These are phyloP conservation scores for Poeciliopsis turneri DNA, from an alignment of 2,797 vertebrate genomes.

Conservation along the genomic window DNA sequence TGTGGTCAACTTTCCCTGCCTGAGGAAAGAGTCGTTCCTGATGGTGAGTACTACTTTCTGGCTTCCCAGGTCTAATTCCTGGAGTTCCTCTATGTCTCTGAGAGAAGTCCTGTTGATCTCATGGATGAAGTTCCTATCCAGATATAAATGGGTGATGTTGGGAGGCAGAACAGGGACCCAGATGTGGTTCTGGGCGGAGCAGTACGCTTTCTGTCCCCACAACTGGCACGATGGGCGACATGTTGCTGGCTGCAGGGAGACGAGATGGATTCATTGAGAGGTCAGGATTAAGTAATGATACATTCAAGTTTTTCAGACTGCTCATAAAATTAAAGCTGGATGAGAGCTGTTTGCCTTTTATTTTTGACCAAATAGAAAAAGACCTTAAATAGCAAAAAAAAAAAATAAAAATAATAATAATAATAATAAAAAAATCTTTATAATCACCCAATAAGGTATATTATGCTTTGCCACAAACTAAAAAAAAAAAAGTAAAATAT, in stretches of 20 bases:
- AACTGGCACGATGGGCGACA: slow-evolving; percentile 65
- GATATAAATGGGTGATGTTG: slow-evolving; percentile 71
- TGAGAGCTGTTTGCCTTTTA: too few species aligned
- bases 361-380: not conserved
- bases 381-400: not conserved
- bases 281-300: not conserved
- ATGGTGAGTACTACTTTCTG: slow-evolving; percentile 76
- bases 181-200: slow-evolving; percentile 49
- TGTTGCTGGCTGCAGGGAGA: slow-evolving; percentile 42
- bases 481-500: too few species aligned
- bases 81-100: slow-evolving; percentile 70
- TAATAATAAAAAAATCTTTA: not conserved
- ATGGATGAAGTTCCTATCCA: slow-evolving; percentile 80
- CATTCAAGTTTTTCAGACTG: not conserved
- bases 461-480: not conserved
- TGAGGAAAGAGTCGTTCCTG: slow-evolving; percentile 81
- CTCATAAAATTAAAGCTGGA: not conserved
- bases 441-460: not conserved
- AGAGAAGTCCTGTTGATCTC: slow-evolving; percentile 79
- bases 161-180: slow-evolving; percentile 80
- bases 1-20: slow-evolving; percentile 74
- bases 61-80: slow-evolving; percentile 66
- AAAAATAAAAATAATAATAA: too few species aligned
- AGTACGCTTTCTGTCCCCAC: slow-evolving; percentile 47
- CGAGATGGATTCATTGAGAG: not conserved